Percentiles rank a stretch among this genome's conserved stretches.
Conservation (phyloP, 2,797 vertebrate species). For the Arrhamphus sclerolepis region DNA sequence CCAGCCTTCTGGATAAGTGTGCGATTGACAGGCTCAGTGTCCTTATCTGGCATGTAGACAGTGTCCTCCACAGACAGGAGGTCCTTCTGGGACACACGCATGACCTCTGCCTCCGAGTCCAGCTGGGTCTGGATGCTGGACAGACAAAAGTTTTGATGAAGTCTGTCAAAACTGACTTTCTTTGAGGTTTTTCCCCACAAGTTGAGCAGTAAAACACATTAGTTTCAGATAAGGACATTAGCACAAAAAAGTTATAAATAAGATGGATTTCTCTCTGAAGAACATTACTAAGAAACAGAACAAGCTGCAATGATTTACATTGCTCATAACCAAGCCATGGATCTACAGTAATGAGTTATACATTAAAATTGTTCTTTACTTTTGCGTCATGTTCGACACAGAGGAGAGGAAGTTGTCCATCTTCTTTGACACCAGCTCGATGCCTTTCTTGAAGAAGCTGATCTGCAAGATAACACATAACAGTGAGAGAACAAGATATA, state of each 20-base stretch:
- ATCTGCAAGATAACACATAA: constrained; percentile 81
- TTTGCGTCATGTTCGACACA: constrained; percentile 89
- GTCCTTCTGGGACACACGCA: constrained; percentile 90
- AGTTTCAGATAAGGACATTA: neutral
- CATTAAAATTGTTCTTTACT: constrained; percentile 71
- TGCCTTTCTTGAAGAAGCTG: constrained; percentile 94
- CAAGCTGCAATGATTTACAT: no score
- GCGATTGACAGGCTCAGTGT: constrained; percentile 87
- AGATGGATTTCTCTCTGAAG: neutral
- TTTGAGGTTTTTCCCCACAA: neutral
- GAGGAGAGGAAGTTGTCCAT: constrained; percentile 91
- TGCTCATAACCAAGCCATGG: neutral
- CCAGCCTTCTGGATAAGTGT: constrained; percentile 96
- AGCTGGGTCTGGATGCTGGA: constrained; percentile 91
- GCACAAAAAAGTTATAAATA: neutral
- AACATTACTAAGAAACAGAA: no score
- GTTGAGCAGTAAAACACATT: neutral
- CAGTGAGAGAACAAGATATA: neutral
- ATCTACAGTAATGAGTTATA: constrained; percentile 1
- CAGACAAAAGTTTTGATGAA: constrained; percentile 14
- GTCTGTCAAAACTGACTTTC: neutral
- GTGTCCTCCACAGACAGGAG: constrained; percentile 89
- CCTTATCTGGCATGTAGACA: constrained; percentile 91
- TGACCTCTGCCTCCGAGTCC: constrained; percentile 89
- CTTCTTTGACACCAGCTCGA: constrained; percentile 92